A percentile compares a stretch with the other conserved stretches of the same genome.
These are phyloP conservation scores for Agrochola macilenta DNA, from an alignment of 2,888 invertebrate genomes.

Conservation along the genomic window DNA sequence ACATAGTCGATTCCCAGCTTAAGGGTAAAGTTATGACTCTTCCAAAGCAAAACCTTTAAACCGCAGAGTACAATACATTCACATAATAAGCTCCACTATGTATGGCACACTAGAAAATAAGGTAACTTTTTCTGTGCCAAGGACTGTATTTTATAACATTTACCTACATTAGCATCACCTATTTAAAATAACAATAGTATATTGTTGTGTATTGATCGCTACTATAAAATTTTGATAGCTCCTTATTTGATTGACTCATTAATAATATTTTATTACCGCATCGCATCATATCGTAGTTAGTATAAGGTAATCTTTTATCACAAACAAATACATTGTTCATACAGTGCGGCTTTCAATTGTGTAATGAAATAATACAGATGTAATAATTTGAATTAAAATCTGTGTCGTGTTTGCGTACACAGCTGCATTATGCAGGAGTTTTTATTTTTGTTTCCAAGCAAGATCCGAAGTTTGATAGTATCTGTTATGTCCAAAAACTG, in stretches of 20 bases:
- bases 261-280: slow-evolving; percentile 15
- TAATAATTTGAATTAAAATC: slow-evolving; percentile 12
- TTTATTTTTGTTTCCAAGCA: neutral
- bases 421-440: neutral
- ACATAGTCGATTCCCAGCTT: too few species aligned
- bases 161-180: slow-evolving; percentile 38
- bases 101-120: slow-evolving; percentile 15
- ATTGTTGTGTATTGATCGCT: slow-evolving; percentile 29
- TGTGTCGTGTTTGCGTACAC: neutral
- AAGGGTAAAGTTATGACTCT: too few species aligned
- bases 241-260: slow-evolving; percentile 44
- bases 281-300: slow-evolving; percentile 8
- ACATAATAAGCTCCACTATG: neutral
- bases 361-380: slow-evolving; percentile 22
- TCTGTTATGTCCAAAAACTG: neutral
- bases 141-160: slow-evolving; percentile 17
- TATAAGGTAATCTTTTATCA: slow-evolving; percentile 27
- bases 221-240: slow-evolving; percentile 37
- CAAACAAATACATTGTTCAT: slow-evolving; percentile 18
- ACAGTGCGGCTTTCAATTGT: slow-evolving; percentile 26
- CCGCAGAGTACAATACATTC: neutral
- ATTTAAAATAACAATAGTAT: slow-evolving; percentile 45
- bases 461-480: neutral
- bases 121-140: slow-evolving; percentile 29
- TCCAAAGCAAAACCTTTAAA: neutral